A percentile compares a stretch with the other conserved stretches of the same genome.
Conservation (phyloP, 1,140 invertebrate genomes). For the Pseudomyrmex concolor region DNA sequence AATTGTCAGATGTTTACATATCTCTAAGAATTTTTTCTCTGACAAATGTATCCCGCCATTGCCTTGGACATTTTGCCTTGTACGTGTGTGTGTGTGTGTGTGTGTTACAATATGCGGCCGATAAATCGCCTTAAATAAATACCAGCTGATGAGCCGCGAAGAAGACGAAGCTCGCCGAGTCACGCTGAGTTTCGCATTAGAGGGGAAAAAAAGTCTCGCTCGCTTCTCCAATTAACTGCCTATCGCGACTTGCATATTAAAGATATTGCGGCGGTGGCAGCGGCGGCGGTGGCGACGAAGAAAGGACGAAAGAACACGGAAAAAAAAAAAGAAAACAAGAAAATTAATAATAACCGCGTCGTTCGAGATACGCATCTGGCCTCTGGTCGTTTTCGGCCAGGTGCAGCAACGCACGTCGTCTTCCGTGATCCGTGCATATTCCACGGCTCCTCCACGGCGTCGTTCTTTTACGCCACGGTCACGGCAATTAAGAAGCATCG, state of each 20-base stretch:
- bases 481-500: constrained; percentile 78
- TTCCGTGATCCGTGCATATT: constrained; percentile 72
- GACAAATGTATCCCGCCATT: too few species aligned
- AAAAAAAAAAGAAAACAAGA: constrained; percentile 57
- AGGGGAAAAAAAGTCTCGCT: constrained; percentile 48
- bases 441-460: constrained; percentile 56
- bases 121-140: constrained; percentile 51
- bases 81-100: too few species aligned
- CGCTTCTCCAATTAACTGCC: constrained; percentile 62
- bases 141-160: constrained; percentile 23
- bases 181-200: constrained; percentile 38
- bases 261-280: neutral
- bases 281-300: neutral
- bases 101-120: neutral
- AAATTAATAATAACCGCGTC: constrained; percentile 73
- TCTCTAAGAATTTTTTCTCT: too few species aligned
- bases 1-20: too few species aligned
- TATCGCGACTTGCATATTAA: constrained; percentile 72
- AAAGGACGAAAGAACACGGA: constrained; percentile 44
- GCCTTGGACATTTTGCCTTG: too few species aligned
- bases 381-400: constrained; percentile 66
- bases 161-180: constrained; percentile 41
- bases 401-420: constrained; percentile 67
- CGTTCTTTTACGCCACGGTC: constrained; percentile 70
- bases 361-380: constrained; percentile 66